Percentiles rank a stretch among this genome's conserved stretches.
Evolutionary conservation across 2,113 vertebrate genomes (phyloP).

Genomic region (Pedetes capensis): DNA sequence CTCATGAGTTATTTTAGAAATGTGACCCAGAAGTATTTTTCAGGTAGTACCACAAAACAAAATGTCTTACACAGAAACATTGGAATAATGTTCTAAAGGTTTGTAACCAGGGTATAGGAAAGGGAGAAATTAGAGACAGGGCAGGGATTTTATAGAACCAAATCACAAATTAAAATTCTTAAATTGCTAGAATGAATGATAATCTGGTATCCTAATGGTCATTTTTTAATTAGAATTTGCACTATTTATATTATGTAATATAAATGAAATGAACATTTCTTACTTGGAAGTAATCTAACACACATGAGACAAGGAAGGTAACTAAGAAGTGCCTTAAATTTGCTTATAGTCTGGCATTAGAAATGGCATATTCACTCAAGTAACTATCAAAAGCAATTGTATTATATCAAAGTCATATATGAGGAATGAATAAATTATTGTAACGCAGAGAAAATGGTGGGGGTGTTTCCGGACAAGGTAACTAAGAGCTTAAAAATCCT

Average conservation of each 20-base stretch:
- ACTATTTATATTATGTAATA: background rate
- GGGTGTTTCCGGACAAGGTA: background rate
- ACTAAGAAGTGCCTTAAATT: background rate
- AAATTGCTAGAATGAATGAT: background rate
- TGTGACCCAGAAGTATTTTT: background rate
- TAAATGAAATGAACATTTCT: background rate
- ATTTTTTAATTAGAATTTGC: background rate
- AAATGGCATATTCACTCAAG: background rate
- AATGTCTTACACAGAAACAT: background rate
- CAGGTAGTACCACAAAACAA: background rate
- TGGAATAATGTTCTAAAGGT: background rate
- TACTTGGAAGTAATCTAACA: background rate
- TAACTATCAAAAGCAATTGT: background rate
- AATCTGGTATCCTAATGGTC: background rate
- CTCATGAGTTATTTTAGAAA: background rate
- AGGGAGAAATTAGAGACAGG: background rate
- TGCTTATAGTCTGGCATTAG: background rate
- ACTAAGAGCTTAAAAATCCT: background rate
- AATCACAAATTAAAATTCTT: conserved; percentile 12
- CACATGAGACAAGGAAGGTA: background rate
- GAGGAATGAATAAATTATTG: conserved; percentile 10
- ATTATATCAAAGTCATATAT: background rate
- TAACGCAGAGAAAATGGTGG: background rate
- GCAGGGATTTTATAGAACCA: background rate
- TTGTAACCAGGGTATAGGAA: background rate